Evolutionary conservation across 2,888 invertebrate species (phyloP).

Genomic region (Gasteruption jaculator): DNA sequence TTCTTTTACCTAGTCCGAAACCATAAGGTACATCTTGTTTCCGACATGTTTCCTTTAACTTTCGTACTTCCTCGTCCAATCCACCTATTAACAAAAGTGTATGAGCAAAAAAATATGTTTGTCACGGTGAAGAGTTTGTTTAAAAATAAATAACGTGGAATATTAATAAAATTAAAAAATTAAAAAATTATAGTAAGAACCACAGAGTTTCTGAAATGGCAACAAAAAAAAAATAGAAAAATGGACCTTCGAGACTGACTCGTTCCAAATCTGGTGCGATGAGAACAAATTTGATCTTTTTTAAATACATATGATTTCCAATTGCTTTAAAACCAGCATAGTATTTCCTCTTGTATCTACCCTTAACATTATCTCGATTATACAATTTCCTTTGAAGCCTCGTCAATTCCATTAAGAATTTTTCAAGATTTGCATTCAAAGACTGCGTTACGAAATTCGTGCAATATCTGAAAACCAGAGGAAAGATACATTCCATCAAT

Average conservation of each 20-base stretch:
- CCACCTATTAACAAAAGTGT: conserved; percentile 26
- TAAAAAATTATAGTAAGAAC: too few relatives aligned
- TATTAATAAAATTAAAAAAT: too few relatives aligned
- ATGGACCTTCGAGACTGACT: conserved; percentile 33
- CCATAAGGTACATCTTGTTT: conserved; percentile 29
- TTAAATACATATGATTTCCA: conserved; percentile 29
- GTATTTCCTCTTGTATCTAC: conserved; percentile 31
- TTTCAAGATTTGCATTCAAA: conserved; percentile 28
- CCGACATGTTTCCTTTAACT: conserved; percentile 29
- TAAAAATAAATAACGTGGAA: neutral
- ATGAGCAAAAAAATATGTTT: too few relatives aligned
- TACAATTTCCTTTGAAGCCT: conserved; percentile 36
- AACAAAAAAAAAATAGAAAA: too few relatives aligned
- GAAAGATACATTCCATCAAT: conserved; percentile 1
- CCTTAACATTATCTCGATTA: conserved; percentile 33
- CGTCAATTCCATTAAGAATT: conserved; percentile 30
- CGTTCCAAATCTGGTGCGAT: conserved; percentile 39
- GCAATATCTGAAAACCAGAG: conserved; percentile 35
- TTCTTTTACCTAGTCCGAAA: conserved; percentile 35
- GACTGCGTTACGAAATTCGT: conserved; percentile 31
- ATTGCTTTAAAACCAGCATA: conserved; percentile 38
- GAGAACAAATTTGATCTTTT: conserved; percentile 36
- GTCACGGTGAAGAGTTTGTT: neutral
- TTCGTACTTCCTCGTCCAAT: conserved; percentile 29
- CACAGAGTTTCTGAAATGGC: neutral